These are phyloP conservation scores for Bugulina stolonifera DNA, from an alignment of 2,888 invertebrate genomes.

Conservation along the genomic window DNA sequence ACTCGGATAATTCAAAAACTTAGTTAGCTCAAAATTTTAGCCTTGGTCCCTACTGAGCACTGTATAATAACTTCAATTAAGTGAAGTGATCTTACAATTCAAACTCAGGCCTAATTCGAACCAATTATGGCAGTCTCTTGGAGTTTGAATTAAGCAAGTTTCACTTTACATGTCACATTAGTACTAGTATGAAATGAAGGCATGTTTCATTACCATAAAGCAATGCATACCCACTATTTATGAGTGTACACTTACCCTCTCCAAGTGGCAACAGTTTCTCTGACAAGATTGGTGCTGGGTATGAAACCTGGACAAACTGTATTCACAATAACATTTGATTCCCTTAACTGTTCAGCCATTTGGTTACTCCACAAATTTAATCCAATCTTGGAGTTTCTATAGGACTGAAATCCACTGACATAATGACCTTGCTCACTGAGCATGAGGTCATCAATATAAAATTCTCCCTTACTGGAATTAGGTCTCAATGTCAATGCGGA, in stretches of 20 bases:
- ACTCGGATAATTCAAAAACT: too few relatives aligned
- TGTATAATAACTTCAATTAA: too few relatives aligned
- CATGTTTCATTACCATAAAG: too few relatives aligned
- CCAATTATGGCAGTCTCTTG: too few relatives aligned
- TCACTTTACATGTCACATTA: too few relatives aligned
- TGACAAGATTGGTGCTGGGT: not conserved
- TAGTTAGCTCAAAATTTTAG: too few relatives aligned
- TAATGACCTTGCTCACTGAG: not conserved
- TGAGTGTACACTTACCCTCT: not conserved
- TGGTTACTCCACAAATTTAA: not conserved
- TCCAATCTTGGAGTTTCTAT: constrained; percentile 21
- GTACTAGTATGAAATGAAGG: too few relatives aligned
- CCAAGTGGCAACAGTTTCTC: not conserved
- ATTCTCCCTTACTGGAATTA: not conserved
- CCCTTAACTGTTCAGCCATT: not conserved
- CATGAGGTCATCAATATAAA: constrained; percentile 24
- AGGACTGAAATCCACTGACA: not conserved
- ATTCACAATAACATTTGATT: not conserved
- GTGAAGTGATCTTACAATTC: too few relatives aligned
- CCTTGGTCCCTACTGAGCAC: too few relatives aligned
- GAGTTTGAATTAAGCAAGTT: too few relatives aligned
- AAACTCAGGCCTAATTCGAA: too few relatives aligned
- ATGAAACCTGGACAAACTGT: constrained; percentile 23
- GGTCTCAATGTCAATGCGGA: not conserved
- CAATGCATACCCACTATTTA: too few relatives aligned